Percentiles rank a stretch among this genome's conserved stretches.
phyloP scores from a whole-genome alignment of 2,888 invertebrate species.

The Metalampra italica region DNA sequence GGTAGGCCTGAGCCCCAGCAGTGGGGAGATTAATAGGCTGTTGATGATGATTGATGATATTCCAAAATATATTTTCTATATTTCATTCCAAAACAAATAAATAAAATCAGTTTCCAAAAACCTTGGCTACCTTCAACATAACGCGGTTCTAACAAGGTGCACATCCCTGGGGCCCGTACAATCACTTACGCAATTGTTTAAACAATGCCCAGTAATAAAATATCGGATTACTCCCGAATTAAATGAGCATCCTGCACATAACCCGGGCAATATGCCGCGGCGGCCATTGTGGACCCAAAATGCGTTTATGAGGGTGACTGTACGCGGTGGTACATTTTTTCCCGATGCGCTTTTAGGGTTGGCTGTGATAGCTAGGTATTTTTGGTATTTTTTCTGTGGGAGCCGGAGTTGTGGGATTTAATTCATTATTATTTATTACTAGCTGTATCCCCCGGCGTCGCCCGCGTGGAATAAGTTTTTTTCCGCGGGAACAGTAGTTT shows the following conservation, averaged over 20 bases:
- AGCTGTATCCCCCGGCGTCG: too few relatives aligned
- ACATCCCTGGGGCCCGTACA: conserved; percentile 46
- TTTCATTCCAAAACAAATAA: too few relatives aligned
- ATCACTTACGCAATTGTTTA: conserved; percentile 78
- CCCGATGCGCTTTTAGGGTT: background rate
- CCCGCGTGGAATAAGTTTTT: too few relatives aligned
- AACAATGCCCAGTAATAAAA: conserved; percentile 71
- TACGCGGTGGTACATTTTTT: background rate
- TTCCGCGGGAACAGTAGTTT: too few relatives aligned
- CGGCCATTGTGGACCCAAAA: conserved; percentile 19
- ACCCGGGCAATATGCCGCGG: conserved; percentile 44
- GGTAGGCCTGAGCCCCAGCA: too few relatives aligned
- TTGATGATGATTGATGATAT: too few relatives aligned
- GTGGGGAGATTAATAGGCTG: too few relatives aligned
- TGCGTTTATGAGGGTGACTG: conserved; percentile 17
- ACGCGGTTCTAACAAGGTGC: conserved; percentile 43
- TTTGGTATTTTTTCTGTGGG: too few relatives aligned
- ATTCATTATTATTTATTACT: too few relatives aligned
- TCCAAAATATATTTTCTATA: too few relatives aligned
- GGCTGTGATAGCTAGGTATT: background rate
- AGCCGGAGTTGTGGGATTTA: too few relatives aligned
- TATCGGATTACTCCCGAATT: conserved; percentile 64
- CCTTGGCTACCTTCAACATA: conserved; percentile 19
- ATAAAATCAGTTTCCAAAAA: too few relatives aligned
- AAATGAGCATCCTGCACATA: conserved; percentile 48